Evolutionary conservation across 2,797 vertebrate species (phyloP).

Genomic region (Staurois parvus): DNA sequence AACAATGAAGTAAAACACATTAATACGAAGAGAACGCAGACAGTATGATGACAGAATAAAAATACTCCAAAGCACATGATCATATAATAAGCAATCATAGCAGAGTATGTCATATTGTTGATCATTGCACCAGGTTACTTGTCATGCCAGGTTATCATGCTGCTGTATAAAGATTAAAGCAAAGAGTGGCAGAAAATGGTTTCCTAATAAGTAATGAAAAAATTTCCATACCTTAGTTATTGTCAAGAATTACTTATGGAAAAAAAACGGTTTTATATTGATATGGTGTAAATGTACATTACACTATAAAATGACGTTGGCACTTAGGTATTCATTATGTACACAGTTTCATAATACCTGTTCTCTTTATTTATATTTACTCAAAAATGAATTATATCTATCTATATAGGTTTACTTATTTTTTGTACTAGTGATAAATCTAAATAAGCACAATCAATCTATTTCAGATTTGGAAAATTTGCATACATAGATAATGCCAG

Average conservation of each 20-base stretch:
- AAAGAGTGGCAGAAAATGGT: not conserved
- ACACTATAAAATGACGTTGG: no score
- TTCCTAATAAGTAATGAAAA: not conserved
- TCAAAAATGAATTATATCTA: not conserved
- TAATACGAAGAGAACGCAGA: not conserved
- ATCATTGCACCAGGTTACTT: slow-evolving; percentile 7
- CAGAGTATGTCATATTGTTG: not conserved
- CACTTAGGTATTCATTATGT: no score
- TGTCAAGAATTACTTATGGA: not conserved
- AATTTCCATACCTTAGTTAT: not conserved
- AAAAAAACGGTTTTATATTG: not conserved
- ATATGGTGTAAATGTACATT: no score
- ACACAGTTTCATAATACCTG: no score
- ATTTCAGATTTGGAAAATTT: no score
- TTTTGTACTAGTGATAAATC: no score
- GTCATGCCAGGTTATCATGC: slow-evolving; percentile 18
- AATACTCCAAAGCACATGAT: not conserved
- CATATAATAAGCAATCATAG: slow-evolving; percentile 10
- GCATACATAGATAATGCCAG: not conserved
- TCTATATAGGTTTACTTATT: no score
- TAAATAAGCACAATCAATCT: no score
- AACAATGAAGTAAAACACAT: not conserved
- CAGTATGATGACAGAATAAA: slow-evolving; percentile 5
- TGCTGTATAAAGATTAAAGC: not conserved
- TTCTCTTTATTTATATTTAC: not conserved